A percentile compares a stretch with the other conserved stretches of the same genome.
These are phyloP conservation scores for Eurytoma californica DNA, from an alignment of 2,888 invertebrate species.

Conservation along the genomic window DNA sequence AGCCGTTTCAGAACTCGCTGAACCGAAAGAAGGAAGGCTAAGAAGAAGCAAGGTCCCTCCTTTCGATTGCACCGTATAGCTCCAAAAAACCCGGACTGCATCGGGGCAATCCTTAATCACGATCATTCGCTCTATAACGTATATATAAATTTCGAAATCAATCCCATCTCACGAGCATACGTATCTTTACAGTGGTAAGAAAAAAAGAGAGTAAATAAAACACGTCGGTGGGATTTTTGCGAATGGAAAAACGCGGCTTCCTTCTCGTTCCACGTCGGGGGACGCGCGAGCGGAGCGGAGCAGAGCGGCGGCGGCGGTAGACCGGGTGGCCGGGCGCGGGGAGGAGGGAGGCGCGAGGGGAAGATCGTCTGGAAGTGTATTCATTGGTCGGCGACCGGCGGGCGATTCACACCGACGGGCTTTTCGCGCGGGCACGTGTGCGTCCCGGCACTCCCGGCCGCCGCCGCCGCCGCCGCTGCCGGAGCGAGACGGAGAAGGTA, in stretches of 20 bases:
- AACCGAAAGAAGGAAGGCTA: no score
- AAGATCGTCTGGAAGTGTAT: conserved; percentile 29
- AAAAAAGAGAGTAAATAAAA: no score
- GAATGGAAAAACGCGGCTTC: conserved; percentile 31
- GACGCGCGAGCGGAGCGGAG: no score
- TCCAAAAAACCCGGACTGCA: no score
- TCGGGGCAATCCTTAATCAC: background rate
- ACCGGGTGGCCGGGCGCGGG: no score
- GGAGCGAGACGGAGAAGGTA: conserved; percentile 5
- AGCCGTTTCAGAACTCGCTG: no score
- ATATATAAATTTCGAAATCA: no score
- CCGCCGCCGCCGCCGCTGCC: background rate
- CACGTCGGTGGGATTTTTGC: conserved; percentile 20
- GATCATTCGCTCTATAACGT: no score
- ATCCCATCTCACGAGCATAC: no score
- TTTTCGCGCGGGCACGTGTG: conserved; percentile 19
- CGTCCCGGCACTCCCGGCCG: conserved; percentile 2
- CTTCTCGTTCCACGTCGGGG: background rate
- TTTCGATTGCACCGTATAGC: no score
- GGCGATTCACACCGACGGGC: conserved; percentile 35
- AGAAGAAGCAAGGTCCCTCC: no score
- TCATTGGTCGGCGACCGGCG: conserved; percentile 43
- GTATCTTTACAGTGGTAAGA: no score
- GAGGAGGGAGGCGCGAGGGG: background rate
- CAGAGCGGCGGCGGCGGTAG: conserved; percentile 7